phyloP scores from a whole-genome alignment of 2,888 invertebrate genomes.

The Buathra laborator region DNA sequence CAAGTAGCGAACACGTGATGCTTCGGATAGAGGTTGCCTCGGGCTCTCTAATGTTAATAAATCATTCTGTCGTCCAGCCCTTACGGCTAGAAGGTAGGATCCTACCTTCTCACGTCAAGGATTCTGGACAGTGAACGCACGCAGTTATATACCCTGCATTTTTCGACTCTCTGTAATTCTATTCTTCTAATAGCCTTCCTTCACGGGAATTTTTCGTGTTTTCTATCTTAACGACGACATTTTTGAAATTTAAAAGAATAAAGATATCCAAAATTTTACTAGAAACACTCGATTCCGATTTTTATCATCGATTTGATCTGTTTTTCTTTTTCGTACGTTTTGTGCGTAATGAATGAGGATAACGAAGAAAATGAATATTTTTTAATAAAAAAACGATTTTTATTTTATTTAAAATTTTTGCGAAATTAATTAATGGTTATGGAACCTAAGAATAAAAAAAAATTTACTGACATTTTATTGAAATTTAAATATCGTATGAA shows the following conservation, averaged over 20 bases:
- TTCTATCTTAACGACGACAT: not conserved
- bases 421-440: too few species aligned
- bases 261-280: not conserved
- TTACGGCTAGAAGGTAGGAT: slow-evolving; percentile 46
- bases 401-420: too few species aligned
- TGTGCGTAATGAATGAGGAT: too few species aligned
- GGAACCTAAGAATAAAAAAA: not conserved
- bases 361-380: too few species aligned
- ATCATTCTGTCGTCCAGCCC: slow-evolving; percentile 64
- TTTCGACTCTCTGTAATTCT: not conserved
- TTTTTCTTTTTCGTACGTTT: too few species aligned
- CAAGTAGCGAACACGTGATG: slow-evolving; percentile 18
- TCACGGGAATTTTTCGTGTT: not conserved
- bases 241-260: not conserved
- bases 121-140: not conserved
- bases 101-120: slow-evolving; percentile 30
- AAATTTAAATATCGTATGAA: not conserved
- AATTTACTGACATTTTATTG: not conserved
- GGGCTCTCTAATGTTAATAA: slow-evolving; percentile 52
- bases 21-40: not conserved
- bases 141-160: not conserved
- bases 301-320: too few species aligned
- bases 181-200: not conserved
- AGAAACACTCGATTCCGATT: too few species aligned
- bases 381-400: too few species aligned